Evolutionary conservation across 2,888 invertebrate genomes (phyloP), one percentile per base, ranked within the genome.

Genomic region (Lacanobia wlatinum): DNA sequence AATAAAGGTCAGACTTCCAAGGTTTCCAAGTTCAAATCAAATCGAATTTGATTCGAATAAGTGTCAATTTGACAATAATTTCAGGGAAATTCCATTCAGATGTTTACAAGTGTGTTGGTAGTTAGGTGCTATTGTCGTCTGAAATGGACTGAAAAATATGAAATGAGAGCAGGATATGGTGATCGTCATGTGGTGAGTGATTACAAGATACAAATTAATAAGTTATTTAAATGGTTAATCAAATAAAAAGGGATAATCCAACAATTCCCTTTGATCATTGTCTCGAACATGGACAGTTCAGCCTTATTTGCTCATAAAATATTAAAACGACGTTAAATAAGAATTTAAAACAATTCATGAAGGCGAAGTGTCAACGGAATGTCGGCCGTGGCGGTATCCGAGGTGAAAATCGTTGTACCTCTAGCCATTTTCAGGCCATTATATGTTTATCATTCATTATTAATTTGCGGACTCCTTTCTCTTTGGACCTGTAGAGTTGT

Each of bases 281-380:
- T 18, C 9, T 79, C 48, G 16, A 56, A 34, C 23, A 55, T 12
- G 21, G 16, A 23, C 21, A 48, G 34, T 28, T 28, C 28, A 21
- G 23, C 14, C 48, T n/a, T 73, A 55, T 28, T 67, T 43, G 40
- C 58, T 76, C 48, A 34, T 52, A 53, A 34, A 77, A 58, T 76
- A 62, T 80, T 62, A 68, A 79, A 81, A 63, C 69, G 55, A 63
- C 38, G 53, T 81, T 81, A 68, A 69, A 69, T 76, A 70, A 76
- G 60, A 65, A 10, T 78, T 77, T 60, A 70, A 62, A 82, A 78
- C 82, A 78, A 71, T 71, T 61, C 78, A 58, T 58, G 61, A 62
- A 81, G 61, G 21, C 56, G 60, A 70, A 78, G 82, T 78, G 72
- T 78, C 64, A 82, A 82, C 72, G 55, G 65, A 82, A 78, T 82